Base-by-base conservation (phyloP, 2,797 vertebrate species). In the Glyptemys insculpta region DNA sequence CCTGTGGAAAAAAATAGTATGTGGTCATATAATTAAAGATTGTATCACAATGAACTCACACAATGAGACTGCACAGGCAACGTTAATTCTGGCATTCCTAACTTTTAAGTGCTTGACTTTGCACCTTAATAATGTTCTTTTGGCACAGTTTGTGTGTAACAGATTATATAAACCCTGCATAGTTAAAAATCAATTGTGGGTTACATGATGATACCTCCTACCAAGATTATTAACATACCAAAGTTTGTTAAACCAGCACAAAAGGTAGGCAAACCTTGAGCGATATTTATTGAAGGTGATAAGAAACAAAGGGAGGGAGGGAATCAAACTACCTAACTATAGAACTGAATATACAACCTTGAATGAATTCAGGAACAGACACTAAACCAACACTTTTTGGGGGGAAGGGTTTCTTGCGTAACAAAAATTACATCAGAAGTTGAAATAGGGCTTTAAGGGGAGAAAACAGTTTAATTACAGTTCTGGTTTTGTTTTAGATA, bases 391-490 rank as follows among this genome's bases (percentile, higher is more conserved):
- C 5, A 37, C 41, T 72, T 87, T 4, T 31, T 5, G n/a, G 27
- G 53, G 53, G 23, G 53, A 56, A 54, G n/a, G 8, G 81, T 4
- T 49, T 41, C 79, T 25, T 74, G 0, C n/a, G 0, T 6, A 83
- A 79, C 0, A 0, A 7, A 81, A 87, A 31, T 29, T 21, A 1
- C 2, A 68, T 1, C 19, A 2, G 15, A 89, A 57, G 9, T 76
- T 0, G 92, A 56, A 68, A 1, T 52, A 86, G 34, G 5, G 4
- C 87, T 50, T 3, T 5, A 62, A 83, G 12, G 57, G 88, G 14
- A 23, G 74, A 0, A 0, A n/a, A 21, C 14, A 52, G 34, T 21
- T 79, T 25, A 18, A 79, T 3, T 83, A 8, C 37, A 80, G 2
- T 7, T 6, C n/a, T 12, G 19, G 11, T 53, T 47, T 74, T 41